A percentile compares a stretch with the other conserved stretches of the same genome.
Conservation (phyloP, 2,797 vertebrate species). For the Buphagus erythrorhynchus region DNA sequence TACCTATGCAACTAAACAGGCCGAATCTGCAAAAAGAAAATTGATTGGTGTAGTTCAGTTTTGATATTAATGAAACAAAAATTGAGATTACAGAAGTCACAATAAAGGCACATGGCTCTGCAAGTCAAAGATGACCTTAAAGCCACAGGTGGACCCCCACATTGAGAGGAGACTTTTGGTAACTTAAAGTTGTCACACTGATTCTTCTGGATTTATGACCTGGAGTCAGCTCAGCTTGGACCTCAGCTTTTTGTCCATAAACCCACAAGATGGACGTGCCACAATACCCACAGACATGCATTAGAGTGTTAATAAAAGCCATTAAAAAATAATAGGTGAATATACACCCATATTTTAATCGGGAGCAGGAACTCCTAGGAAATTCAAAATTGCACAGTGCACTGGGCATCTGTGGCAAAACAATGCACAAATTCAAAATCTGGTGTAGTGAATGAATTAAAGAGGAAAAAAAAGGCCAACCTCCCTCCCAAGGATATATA, state of each 20-base stretch:
- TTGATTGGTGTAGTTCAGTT: background rate
- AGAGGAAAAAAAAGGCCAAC: background rate
- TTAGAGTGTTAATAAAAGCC: background rate
- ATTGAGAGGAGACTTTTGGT: background rate
- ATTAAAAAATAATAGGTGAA: too few relatives aligned
- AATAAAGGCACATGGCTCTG: background rate
- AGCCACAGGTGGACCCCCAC: background rate
- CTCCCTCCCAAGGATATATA: background rate
- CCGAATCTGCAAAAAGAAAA: background rate
- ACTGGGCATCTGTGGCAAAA: background rate
- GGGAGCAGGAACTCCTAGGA: background rate
- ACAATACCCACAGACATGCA: background rate
- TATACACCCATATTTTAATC: background rate
- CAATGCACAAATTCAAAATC: accelerated
- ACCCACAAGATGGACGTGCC: accelerated
- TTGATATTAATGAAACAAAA: background rate
- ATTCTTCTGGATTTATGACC: background rate
- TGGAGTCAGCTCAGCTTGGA: background rate
- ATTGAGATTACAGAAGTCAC: background rate
- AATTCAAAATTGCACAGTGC: background rate
- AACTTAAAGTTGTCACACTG: background rate
- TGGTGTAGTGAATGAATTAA: background rate
- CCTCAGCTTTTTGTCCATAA: background rate
- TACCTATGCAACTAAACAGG: background rate
- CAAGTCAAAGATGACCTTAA: background rate